These are phyloP conservation scores for Brachyistius frenatus DNA, from an alignment of 2,113 vertebrate species.

Conservation along the genomic window DNA sequence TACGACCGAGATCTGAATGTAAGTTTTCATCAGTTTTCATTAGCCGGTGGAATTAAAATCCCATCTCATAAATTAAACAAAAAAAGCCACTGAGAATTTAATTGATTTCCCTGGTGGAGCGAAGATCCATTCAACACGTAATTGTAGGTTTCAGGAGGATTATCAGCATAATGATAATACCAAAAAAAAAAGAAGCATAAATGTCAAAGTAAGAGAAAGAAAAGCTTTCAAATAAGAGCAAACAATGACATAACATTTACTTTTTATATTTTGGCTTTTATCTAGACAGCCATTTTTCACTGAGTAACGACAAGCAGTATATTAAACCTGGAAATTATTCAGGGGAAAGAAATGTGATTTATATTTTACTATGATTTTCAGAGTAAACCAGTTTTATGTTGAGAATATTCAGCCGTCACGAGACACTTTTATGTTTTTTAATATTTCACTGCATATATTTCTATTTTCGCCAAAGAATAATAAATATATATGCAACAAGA, in stretches of 20 bases:
- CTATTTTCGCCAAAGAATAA: no score
- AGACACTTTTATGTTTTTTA: no score
- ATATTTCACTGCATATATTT: no score
- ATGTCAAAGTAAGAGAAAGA: constrained; percentile 37
- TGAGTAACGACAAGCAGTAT: constrained; percentile 9
- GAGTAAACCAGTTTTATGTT: no score
- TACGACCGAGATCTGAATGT: constrained; percentile 51
- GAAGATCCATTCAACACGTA: constrained; percentile 64
- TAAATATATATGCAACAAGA: no score
- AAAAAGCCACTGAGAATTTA: constrained; percentile 65
- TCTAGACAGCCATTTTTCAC: constrained; percentile 12
- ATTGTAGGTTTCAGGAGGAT: constrained; percentile 64
- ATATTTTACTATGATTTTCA: no score
- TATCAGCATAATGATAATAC: constrained; percentile 61
- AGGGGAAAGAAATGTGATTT: no score
- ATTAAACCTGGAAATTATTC: not conserved
- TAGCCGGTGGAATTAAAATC: constrained; percentile 67
- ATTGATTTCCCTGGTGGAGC: constrained; percentile 61
- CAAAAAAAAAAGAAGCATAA: constrained; percentile 18
- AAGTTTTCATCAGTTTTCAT: constrained; percentile 70
- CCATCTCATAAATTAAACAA: constrained; percentile 63
- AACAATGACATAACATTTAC: constrained; percentile 30
- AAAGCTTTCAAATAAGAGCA: constrained; percentile 32
- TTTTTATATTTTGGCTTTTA: constrained; percentile 29
- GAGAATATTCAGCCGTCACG: no score